Evolutionary conservation across 2,888 invertebrate species (phyloP).

Genomic region (Ctena decussata): DNA sequence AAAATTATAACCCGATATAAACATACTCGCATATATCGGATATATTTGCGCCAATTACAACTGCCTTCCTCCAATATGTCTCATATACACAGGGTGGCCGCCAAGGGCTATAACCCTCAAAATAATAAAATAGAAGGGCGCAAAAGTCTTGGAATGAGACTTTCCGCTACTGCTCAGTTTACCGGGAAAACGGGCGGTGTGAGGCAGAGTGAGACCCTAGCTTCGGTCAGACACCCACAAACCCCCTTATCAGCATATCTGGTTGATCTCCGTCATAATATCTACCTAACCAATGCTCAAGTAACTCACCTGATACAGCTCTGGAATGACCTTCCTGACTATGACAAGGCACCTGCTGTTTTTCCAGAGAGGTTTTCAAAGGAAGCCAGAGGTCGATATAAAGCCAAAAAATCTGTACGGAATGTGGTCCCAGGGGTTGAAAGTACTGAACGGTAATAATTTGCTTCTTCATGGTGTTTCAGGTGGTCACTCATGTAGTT

Average conservation of each 20-base stretch:
- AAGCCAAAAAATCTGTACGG: slow-evolving; percentile 22
- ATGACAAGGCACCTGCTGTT: slow-evolving; percentile 31
- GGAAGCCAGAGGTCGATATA: neutral
- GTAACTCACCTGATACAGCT: slow-evolving; percentile 14
- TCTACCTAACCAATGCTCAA: slow-evolving; percentile 17
- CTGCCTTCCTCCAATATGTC: too few species aligned
- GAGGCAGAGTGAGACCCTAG: too few species aligned
- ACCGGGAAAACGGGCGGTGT: too few species aligned
- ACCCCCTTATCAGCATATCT: slow-evolving; percentile 27
- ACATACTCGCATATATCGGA: too few species aligned
- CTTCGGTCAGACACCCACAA: too few species aligned
- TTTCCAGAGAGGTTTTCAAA: slow-evolving; percentile 18
- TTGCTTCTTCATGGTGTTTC: neutral
- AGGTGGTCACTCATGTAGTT: neutral
- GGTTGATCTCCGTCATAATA: slow-evolving; percentile 9
- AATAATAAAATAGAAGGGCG: too few species aligned
- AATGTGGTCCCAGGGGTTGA: slow-evolving; percentile 36
- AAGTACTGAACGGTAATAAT: slow-evolving; percentile 28
- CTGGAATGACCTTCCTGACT: slow-evolving; percentile 24
- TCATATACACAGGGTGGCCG: too few species aligned
- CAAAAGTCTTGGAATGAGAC: too few species aligned
- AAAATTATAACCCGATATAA: too few species aligned
- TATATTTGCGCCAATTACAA: too few species aligned
- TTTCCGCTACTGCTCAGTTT: too few species aligned
- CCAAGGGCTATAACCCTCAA: too few species aligned